phyloP scores from a whole-genome alignment of 2,113 vertebrate species.

The Ramphastos sulfuratus region DNA sequence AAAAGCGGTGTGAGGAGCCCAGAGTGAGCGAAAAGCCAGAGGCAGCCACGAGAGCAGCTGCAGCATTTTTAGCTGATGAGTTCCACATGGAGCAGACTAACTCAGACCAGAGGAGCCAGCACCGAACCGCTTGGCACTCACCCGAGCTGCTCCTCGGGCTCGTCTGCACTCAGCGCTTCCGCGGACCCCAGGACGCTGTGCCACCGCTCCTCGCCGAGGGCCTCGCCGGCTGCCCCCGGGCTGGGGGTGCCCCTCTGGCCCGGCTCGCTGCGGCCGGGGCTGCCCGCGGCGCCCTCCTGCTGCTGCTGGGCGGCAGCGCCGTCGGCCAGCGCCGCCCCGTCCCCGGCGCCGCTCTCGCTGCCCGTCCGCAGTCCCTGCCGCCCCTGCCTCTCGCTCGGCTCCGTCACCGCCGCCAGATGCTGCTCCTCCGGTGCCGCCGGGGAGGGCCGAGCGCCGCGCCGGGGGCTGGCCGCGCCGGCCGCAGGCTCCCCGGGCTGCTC shows the following conservation, averaged over 20 bases:
- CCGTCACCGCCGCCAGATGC: neutral
- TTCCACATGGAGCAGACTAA: neutral
- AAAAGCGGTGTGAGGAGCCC: neutral
- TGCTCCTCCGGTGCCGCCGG: neutral
- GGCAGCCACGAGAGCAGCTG: conserved; percentile 6
- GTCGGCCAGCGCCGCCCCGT: neutral
- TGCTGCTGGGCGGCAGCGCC: neutral
- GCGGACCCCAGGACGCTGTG: neutral
- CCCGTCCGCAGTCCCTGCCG: neutral
- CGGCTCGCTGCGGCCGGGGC: neutral
- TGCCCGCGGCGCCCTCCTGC: neutral
- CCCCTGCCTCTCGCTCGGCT: neutral
- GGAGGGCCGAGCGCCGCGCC: neutral
- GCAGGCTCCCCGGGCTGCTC: neutral
- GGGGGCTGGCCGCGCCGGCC: neutral
- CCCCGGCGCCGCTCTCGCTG: neutral
- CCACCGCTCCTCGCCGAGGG: neutral
- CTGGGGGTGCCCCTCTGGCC: neutral
- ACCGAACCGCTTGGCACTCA: neutral
- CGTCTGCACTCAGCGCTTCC: neutral
- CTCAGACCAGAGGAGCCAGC: neutral
- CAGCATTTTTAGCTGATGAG: neutral
- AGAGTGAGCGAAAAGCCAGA: neutral
- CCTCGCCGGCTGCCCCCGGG: neutral
- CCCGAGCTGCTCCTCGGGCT: conserved; percentile 50